Percentiles rank a stretch among this genome's conserved stretches.
These are phyloP conservation scores for Epizoanthus rinbou DNA, from an alignment of 92 coral and sea anemone genomes.

Conservation along the genomic window DNA sequence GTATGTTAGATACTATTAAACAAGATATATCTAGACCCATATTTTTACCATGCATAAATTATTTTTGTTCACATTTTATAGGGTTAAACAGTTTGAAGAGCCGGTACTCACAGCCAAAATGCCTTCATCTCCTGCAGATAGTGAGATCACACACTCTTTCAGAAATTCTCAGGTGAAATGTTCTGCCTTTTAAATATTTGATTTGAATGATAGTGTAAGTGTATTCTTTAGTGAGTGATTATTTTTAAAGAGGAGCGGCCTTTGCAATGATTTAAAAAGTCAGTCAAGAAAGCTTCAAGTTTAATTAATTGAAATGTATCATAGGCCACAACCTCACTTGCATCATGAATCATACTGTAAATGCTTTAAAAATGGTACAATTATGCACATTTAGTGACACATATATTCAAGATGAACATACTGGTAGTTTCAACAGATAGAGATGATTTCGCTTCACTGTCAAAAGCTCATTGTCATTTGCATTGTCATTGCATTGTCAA, in stretches of 20 bases:
- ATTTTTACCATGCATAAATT: background rate
- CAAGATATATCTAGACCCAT: background rate
- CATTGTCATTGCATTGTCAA: too few relatives aligned
- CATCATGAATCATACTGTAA: too few relatives aligned
- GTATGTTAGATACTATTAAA: too few relatives aligned
- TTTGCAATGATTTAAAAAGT: background rate
- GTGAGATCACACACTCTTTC: background rate
- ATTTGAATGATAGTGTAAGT: background rate
- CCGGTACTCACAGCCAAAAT: background rate
- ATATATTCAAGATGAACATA: too few relatives aligned
- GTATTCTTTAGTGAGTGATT: background rate
- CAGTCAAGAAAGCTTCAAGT: too few relatives aligned
- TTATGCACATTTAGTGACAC: too few relatives aligned
- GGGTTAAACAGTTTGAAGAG: conserved; percentile 38
- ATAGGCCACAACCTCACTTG: too few relatives aligned
- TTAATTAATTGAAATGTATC: too few relatives aligned
- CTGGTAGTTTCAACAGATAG: too few relatives aligned
- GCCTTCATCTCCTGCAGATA: background rate
- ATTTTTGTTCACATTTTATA: background rate
- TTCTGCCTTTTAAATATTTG: background rate
- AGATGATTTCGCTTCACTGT: too few relatives aligned
- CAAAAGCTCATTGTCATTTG: too few relatives aligned
- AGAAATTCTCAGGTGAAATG: conserved; percentile 12
- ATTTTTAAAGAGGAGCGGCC: background rate
- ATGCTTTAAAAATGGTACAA: too few relatives aligned